Evolutionary conservation across 2,113 vertebrate genomes (phyloP).

Genomic region (Epinephelus lanceolatus): DNA sequence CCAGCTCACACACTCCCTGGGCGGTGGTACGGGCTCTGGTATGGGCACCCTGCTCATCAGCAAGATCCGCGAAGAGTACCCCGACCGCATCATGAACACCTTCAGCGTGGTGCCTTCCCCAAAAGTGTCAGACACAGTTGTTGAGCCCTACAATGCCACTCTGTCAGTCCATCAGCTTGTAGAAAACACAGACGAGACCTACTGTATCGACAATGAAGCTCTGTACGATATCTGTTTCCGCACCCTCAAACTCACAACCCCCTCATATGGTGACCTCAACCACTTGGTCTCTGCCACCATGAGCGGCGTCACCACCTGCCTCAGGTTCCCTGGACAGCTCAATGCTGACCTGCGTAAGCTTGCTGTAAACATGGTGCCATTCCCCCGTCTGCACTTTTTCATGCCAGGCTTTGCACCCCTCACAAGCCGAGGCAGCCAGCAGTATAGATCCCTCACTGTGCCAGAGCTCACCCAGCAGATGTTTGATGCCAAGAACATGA

Average conservation of each 20-base stretch:
- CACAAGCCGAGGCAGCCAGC: constrained; percentile 88
- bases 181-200: constrained; percentile 89
- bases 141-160: constrained; percentile 89
- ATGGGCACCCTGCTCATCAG: constrained; percentile 89
- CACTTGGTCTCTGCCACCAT: constrained; percentile 88
- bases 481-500: constrained; percentile 90
- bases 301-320: constrained; percentile 88
- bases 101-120: constrained; percentile 89
- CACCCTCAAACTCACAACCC: constrained; percentile 88
- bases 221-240: constrained; percentile 90
- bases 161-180: constrained; percentile 88
- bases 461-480: constrained; percentile 89
- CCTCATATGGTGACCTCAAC: constrained; percentile 88
- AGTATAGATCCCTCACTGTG: constrained; percentile 86
- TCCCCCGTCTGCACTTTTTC: constrained; percentile 89
- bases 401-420: constrained; percentile 89
- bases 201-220: constrained; percentile 88
- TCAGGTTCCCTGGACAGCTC: constrained; percentile 88
- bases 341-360: constrained; percentile 87
- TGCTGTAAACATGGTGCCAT: constrained; percentile 89
- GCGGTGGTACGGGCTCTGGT: constrained; percentile 86
- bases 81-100: constrained; percentile 89
- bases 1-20: constrained; percentile 88
- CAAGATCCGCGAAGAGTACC: constrained; percentile 88
- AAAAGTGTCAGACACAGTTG: constrained; percentile 88